Evolutionary conservation across 1,140 invertebrate genomes (phyloP), one percentile per base, ranked within the genome.

Genomic region (Drosophila mayri): DNA sequence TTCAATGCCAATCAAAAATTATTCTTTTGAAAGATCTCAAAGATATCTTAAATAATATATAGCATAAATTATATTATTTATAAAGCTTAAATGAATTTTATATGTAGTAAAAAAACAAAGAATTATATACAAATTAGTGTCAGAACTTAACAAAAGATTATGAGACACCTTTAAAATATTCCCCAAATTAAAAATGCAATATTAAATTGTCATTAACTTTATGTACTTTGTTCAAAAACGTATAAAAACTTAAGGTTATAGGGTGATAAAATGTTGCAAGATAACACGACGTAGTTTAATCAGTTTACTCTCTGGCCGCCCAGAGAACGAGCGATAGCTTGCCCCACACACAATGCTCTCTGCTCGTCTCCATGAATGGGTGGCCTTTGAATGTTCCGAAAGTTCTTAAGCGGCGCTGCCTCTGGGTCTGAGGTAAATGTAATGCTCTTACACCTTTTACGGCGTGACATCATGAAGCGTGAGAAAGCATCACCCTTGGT

Each of bases 381-480:
- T 80, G 71, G 61, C 61, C 59, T 74, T 73, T 64, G 46, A 63
- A 57, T 62, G 79, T 44, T 59, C n/a, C 12, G 25, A 40, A 58
- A 25, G 50, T 57, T 64, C 63, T 63, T 67, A 49, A 60, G n/a
- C 28, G 52, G 20, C 28, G 52, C 60, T 44, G 49, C 49, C 66
- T 62, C 49, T 86, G n/a, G 35, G 30, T 5, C 47, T 74, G n/a
- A n/a, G 18, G 20, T 68, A 67, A 47, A 55, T 59, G 64, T 61
- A 80, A 47, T 58, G 67, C 38, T 49, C 52, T 65, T 77, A 52
- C 67, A 83, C 60, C 76, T 76, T 60, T 55, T 11, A 32, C 47
- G 32, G 37, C 22, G 37, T 88, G 84, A 87, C 84, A 88, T 87
- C 80, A 90, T 84, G 55, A 70, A 84, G 65, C 84, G 85, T 88